phyloP scores from a whole-genome alignment of 2,888 invertebrate species.

The Sicus ferrugineus region DNA sequence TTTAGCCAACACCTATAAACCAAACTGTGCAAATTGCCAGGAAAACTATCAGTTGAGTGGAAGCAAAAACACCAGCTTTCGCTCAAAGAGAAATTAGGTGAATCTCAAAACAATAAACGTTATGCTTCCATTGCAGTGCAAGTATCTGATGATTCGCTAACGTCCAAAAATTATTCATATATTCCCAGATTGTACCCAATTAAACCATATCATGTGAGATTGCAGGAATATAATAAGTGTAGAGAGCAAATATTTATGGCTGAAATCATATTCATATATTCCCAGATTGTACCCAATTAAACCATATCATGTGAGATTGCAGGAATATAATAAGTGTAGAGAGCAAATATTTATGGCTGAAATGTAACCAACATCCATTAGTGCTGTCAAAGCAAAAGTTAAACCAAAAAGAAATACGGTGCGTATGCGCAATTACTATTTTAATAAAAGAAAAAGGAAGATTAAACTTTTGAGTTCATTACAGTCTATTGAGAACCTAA shows the following conservation, averaged over 20 bases:
- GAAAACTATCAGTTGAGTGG: constrained; percentile 15
- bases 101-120: neutral
- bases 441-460: constrained; percentile 1
- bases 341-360: neutral
- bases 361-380: neutral
- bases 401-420: constrained; percentile 6
- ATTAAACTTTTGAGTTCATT: neutral
- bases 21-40: constrained; percentile 12
- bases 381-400: neutral
- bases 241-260: constrained; percentile 8
- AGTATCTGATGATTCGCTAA: neutral
- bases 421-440: constrained; percentile 15
- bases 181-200: constrained; percentile 1
- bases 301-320: constrained; percentile 20
- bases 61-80: constrained; percentile 15
- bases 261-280: neutral
- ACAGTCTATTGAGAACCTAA: neutral
- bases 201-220: constrained; percentile 19
- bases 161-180: neutral
- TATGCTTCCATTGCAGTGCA: neutral
- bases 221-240: constrained; percentile 2
- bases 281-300: constrained; percentile 6
- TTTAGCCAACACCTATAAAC: constrained; percentile 20
- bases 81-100: neutral
- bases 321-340: constrained; percentile 3